These are phyloP conservation scores for Amia ocellicauda DNA, from an alignment of 2,113 vertebrate genomes.

Conservation along the genomic window DNA sequence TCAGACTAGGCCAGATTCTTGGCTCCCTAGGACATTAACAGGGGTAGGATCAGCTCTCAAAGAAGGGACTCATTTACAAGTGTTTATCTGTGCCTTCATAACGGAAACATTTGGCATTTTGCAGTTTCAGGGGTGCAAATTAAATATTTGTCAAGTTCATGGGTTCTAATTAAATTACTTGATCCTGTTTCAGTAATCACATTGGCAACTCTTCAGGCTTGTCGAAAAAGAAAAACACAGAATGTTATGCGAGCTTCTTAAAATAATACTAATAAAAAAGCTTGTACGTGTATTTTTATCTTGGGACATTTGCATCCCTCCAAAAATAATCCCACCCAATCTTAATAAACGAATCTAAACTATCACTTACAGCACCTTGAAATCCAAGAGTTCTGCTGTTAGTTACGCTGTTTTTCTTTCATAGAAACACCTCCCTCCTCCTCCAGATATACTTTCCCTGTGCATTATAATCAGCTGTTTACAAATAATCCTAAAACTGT, in stretches of 20 bases:
- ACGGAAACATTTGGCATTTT: conserved; percentile 21
- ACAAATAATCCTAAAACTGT: conserved; percentile 48
- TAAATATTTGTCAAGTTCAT: conserved; percentile 44
- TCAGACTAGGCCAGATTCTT: too few relatives aligned
- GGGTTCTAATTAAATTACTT: conserved; percentile 47
- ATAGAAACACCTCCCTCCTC: conserved; percentile 50
- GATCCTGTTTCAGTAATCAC: conserved; percentile 24
- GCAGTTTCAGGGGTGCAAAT: conserved; percentile 31
- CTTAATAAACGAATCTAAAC: too few relatives aligned
- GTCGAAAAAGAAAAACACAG: background rate
- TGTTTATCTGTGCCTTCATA: conserved; percentile 5
- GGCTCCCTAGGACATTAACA: too few relatives aligned
- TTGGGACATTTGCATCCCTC: conserved; percentile 1
- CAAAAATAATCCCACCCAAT: background rate
- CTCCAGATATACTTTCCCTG: conserved; percentile 41
- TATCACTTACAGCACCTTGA: too few relatives aligned
- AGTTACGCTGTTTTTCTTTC: too few relatives aligned
- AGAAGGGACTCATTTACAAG: background rate
- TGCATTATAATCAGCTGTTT: conserved; percentile 37
- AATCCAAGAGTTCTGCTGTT: too few relatives aligned
- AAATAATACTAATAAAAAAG: background rate
- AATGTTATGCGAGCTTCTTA: background rate
- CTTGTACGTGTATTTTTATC: background rate
- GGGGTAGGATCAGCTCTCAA: background rate
- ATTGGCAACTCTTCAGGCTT: conserved; percentile 28